These are phyloP conservation scores for Oligia strigilis DNA, from an alignment of 2,888 invertebrate species.

Conservation along the genomic window DNA sequence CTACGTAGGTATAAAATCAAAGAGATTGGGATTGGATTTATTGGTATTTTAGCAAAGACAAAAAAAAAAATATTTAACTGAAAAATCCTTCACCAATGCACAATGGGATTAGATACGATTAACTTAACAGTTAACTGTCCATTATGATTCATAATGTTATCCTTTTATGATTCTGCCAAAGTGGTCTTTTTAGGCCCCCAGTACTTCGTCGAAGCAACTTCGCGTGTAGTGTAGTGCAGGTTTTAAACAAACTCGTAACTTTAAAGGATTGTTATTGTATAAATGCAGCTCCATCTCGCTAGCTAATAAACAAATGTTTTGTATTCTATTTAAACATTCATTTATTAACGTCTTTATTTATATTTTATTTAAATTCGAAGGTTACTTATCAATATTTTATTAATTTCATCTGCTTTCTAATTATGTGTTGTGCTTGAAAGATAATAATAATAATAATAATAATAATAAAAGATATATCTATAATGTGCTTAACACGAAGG, in stretches of 20 bases:
- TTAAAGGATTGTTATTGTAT: slow-evolving; percentile 6
- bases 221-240: not conserved
- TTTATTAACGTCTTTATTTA: slow-evolving; percentile 10
- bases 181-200: too few relatives aligned
- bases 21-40: too few relatives aligned
- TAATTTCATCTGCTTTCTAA: slow-evolving; percentile 40
- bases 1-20: too few relatives aligned
- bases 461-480: not conserved
- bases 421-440: slow-evolving; percentile 16
- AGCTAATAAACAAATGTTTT: slow-evolving; percentile 32
- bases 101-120: too few relatives aligned
- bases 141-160: too few relatives aligned
- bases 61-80: too few relatives aligned
- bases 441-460: too few relatives aligned
- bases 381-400: slow-evolving; percentile 36
- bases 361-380: slow-evolving; percentile 41
- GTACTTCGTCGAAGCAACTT: not conserved
- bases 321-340: slow-evolving; percentile 13
- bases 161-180: too few relatives aligned
- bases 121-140: too few relatives aligned
- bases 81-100: too few relatives aligned
- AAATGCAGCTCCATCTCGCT: slow-evolving; percentile 53
- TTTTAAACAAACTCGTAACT: not conserved
- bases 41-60: too few relatives aligned
- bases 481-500: slow-evolving; percentile 13